A percentile compares a stretch with the other conserved stretches of the same genome.
phyloP scores from a whole-genome alignment of 2,888 invertebrate genomes.

The Lobophora halterata region DNA sequence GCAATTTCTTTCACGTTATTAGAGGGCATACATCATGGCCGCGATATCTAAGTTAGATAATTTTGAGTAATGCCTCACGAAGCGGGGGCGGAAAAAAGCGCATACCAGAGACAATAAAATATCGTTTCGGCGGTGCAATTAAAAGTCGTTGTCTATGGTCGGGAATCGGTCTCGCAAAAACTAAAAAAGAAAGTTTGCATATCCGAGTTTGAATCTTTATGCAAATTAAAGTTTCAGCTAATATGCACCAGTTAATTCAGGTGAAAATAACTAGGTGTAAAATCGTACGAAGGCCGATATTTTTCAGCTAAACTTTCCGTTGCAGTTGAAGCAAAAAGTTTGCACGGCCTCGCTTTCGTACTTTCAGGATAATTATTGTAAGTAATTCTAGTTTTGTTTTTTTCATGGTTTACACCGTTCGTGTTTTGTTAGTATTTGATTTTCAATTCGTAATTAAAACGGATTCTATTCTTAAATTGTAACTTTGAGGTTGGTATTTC shows the following conservation, averaged over 20 bases:
- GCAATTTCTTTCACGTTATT: constrained; percentile 59
- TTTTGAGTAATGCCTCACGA: constrained; percentile 70
- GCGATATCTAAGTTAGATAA: constrained; percentile 75
- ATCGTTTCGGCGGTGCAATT: constrained; percentile 72
- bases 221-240: constrained; percentile 14
- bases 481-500: constrained; percentile 4
- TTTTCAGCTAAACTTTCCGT: constrained; percentile 12
- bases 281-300: constrained; percentile 10
- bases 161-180: constrained; percentile 26
- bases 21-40: constrained; percentile 62
- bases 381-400: constrained; percentile 37
- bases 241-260: constrained; percentile 1
- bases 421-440: constrained; percentile 8
- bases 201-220: constrained; percentile 20
- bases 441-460: constrained; percentile 8
- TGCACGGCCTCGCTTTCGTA: constrained; percentile 45
- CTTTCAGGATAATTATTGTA: constrained; percentile 72
- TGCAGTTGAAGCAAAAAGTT: constrained; percentile 15
- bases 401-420: constrained; percentile 11
- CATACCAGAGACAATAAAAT: constrained; percentile 65
- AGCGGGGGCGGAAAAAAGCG: constrained; percentile 56
- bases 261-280: constrained; percentile 15
- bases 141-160: constrained; percentile 54
- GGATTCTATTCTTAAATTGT: constrained; percentile 10
- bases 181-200: constrained; percentile 22